Evolutionary conservation across 2,113 vertebrate genomes (phyloP).

Genomic region (Pollimyrus isidori): DNA sequence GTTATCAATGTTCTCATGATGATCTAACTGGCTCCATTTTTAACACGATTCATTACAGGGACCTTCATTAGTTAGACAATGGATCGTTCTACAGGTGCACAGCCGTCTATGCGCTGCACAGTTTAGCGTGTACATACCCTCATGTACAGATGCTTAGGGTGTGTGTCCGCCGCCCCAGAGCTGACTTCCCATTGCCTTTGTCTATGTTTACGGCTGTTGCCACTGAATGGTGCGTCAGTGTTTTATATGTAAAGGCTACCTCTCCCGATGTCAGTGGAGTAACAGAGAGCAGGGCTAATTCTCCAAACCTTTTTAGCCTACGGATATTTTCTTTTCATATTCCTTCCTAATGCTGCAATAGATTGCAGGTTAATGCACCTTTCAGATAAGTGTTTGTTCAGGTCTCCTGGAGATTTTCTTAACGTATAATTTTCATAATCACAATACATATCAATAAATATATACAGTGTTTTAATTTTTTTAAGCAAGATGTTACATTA

Average conservation of each 20-base stretch:
- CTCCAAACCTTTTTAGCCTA: neutral
- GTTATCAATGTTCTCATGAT: neutral
- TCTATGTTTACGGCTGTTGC: neutral
- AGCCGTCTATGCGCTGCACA: neutral
- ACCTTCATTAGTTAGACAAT: neutral
- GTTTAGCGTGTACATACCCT: neutral
- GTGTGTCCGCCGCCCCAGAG: neutral
- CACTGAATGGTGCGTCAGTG: neutral
- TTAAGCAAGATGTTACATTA: neutral
- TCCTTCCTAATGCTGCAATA: neutral
- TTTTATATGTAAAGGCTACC: neutral
- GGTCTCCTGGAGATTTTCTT: neutral
- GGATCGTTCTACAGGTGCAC: neutral
- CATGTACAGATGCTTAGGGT: neutral
- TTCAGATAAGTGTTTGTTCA: neutral
- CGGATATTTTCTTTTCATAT: neutral
- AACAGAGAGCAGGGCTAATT: neutral
- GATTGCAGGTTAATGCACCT: neutral
- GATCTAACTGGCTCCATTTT: neutral
- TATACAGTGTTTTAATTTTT: neutral
- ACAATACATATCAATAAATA: neutral
- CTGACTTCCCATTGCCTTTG: neutral
- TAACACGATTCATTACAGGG: neutral
- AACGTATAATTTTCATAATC: neutral
- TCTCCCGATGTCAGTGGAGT: neutral